Base-by-base conservation (phyloP, 2,888 invertebrate genomes). In the Xestoiulus laeticollis region DNA sequence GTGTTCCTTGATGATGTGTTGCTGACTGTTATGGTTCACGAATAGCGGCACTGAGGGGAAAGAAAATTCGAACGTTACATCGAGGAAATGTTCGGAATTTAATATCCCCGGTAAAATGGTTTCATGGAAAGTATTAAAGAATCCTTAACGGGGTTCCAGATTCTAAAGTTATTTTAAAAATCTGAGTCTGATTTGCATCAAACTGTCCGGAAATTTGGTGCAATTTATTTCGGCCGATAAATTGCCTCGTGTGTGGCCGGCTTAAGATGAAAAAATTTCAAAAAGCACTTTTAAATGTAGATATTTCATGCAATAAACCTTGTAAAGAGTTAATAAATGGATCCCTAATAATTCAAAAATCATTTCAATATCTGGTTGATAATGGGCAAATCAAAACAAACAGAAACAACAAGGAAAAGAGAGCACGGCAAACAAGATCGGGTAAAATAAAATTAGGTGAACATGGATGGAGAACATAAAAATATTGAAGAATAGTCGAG, bases 11-110 rank as follows among this genome's bases (percentile, higher is more conserved):
- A 44, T 44, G 19, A 26, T 44, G 26, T 85, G 84, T 26, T 84
- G 85, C 26, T 85, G 85, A 38, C 85, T 44, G 44, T 85, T 85
- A 85, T 85, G 85, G 85, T 85, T 85, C 22, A 85, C 44, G 16
- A 85, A 85, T 14, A 43, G 38, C 12, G 85, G 44, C 14, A 85
- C 85, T 85, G 12, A 0, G 38, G 38, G 26, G 26, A n/a, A 85
- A 85, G 2, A 32, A 68, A 8, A 38, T 38, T 38, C 8, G 38
- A 5, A 8, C 8, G 8, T 38, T 38, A 38, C 5, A 8, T 8
- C 38, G 8, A 38, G 8, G 6, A 38, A 38, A 38, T 38, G 6
- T 38, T 8, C 2, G 2, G 6, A 38, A 38, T 38, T 8, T 1
- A 38, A 8, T 0, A 38, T 38, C 8, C 5, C 38, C 2, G 22